Conservation (phyloP, 1,140 invertebrate genomes). For the Pollicipes pollicipes region DNA sequence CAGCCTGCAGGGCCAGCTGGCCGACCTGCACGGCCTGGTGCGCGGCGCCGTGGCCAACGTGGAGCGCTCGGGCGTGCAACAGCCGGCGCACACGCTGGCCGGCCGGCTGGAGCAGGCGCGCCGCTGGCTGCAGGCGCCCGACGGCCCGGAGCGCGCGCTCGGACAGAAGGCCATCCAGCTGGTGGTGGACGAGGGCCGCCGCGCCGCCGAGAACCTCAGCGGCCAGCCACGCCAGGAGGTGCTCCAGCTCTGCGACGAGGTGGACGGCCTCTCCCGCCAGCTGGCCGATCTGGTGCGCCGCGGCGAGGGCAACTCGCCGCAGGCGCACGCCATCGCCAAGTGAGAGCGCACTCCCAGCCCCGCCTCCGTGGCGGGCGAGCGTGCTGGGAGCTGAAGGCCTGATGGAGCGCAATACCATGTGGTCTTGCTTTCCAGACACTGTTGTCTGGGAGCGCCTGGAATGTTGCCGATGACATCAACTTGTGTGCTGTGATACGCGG, state of each 20-base stretch:
- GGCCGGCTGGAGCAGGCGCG: conserved; percentile 72
- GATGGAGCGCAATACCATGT: too few species aligned
- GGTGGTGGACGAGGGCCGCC: conserved; percentile 79
- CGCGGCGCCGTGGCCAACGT: conserved; percentile 43
- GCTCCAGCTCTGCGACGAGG: conserved; percentile 75
- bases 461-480: too few species aligned
- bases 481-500: too few species aligned
- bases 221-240: conserved; percentile 56
- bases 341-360: too few species aligned
- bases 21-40: conserved; percentile 62
- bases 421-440: too few species aligned
- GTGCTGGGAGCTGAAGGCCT: too few species aligned
- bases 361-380: too few species aligned
- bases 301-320: conserved; percentile 55
- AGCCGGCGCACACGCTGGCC: conserved; percentile 73
- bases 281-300: conserved; percentile 69
- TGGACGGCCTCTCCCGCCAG: conserved; percentile 65
- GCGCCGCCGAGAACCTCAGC: conserved; percentile 50
- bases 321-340: conserved; percentile 30
- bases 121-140: conserved; percentile 53
- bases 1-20: conserved; percentile 70
- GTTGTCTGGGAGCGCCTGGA: too few species aligned
- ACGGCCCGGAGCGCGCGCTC: conserved; percentile 44
- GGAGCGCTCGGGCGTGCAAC: conserved; percentile 62
- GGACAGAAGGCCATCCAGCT: conserved; percentile 79